These are phyloP conservation scores for Hippocampus guttulatus DNA, from an alignment of 2,113 vertebrate species.

Conservation along the genomic window DNA sequence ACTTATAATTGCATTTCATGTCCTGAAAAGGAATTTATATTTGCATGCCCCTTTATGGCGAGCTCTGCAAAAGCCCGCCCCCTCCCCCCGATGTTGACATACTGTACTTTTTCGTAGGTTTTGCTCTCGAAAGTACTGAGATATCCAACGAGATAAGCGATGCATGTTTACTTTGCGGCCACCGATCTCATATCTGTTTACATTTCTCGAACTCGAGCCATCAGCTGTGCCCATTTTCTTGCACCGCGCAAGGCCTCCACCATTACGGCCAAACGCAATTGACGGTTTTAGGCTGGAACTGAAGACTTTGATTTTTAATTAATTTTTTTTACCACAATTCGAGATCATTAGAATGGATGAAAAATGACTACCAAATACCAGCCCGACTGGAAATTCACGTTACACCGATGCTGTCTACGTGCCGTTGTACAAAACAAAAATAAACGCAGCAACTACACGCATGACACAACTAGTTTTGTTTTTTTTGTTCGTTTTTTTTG, in stretches of 20 bases:
- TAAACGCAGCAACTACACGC: constrained; percentile 28
- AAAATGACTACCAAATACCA: constrained; percentile 10
- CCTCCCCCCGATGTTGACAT: neutral
- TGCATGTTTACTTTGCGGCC: neutral
- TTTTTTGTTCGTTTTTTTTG: no score
- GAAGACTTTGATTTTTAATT: neutral
- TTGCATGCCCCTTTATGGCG: neutral
- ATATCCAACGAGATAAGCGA: neutral
- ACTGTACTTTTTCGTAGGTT: neutral
- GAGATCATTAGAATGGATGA: constrained; percentile 4
- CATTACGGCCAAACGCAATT: neutral
- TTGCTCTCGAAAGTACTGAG: neutral
- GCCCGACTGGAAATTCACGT: constrained; percentile 25
- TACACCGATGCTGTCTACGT: neutral
- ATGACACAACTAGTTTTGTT: neutral
- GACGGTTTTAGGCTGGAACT: no score
- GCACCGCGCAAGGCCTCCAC: neutral
- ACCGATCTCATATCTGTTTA: neutral
- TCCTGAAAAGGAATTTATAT: neutral
- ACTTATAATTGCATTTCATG: neutral
- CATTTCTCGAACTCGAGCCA: neutral
- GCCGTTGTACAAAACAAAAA: constrained; percentile 27
- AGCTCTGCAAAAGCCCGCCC: neutral
- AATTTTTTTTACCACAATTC: neutral
- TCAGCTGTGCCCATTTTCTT: neutral